phyloP scores from a whole-genome alignment of 2,113 vertebrate genomes.

The Pelecanus crispus region DNA sequence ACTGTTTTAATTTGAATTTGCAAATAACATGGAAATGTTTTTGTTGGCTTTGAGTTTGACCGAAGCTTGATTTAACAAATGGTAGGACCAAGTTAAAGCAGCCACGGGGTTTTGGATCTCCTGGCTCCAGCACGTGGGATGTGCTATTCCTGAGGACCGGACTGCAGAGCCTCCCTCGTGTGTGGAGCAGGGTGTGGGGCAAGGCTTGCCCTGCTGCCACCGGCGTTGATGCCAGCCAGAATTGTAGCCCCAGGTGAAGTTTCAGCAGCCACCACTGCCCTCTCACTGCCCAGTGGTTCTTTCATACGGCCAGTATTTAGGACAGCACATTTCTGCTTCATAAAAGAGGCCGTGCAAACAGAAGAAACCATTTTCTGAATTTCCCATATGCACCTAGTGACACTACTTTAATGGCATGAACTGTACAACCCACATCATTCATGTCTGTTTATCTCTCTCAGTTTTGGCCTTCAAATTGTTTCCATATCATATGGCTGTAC shows the following conservation, averaged over 20 bases:
- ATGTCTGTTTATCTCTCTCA: not conserved
- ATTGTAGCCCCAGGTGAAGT: not conserved
- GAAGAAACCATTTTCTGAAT: not conserved
- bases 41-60: not conserved
- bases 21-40: not conserved
- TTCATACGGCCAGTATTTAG: not conserved
- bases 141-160: not conserved
- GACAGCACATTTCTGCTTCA: not conserved
- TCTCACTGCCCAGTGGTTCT: not conserved
- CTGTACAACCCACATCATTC: not conserved
- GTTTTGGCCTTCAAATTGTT: constrained; percentile 45
- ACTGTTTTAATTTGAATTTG: not conserved
- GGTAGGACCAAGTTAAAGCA: not conserved
- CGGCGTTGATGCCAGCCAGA: not conserved
- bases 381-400: not conserved
- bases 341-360: not conserved
- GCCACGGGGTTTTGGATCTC: not conserved
- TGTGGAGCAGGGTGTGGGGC: not conserved
- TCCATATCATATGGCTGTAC: not conserved
- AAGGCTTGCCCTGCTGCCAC: not conserved
- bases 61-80: not conserved
- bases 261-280: not conserved
- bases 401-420: not conserved
- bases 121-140: not conserved
- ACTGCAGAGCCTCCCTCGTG: accelerated